Evolutionary conservation across 92 coral and sea anemone genomes (phyloP).

Genomic region (Anthopleura xanthogrammica): DNA sequence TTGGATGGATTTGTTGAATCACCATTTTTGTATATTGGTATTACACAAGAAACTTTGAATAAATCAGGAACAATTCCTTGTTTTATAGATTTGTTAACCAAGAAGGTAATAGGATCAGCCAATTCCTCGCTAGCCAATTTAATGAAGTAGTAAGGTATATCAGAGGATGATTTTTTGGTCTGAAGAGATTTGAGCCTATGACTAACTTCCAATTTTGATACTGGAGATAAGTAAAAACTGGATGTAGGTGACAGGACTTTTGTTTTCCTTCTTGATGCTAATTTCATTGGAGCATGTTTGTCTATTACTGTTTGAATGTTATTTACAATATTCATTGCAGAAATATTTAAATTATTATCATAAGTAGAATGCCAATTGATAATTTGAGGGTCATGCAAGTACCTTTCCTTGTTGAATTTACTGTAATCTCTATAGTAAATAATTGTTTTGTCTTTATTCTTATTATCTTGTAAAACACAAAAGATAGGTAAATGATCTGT

Average conservation of each 20-base stretch:
- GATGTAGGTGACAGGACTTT: conserved; percentile 20
- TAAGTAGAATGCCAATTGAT: not conserved
- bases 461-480: conserved; percentile 14
- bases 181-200: conserved; percentile 20
- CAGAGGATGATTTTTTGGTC: not conserved
- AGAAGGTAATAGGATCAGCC: not conserved
- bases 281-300: not conserved
- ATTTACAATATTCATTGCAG: not conserved
- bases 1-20: not conserved
- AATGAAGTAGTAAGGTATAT: not conserved
- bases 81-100: not conserved
- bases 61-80: not conserved
- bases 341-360: no score
- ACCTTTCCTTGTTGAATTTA: conserved; percentile 13
- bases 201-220: conserved; percentile 38
- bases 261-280: not conserved
- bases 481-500: conserved; percentile 48
- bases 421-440: conserved; percentile 28
- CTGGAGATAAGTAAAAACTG: conserved; percentile 47
- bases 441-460: conserved; percentile 12
- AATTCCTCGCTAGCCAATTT: not conserved
- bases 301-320: no score
- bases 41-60: not conserved
- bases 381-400: not conserved
- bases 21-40: not conserved